Evolutionary conservation across 2,888 invertebrate species (phyloP).

Genomic region (Drosophila ezoana): DNA sequence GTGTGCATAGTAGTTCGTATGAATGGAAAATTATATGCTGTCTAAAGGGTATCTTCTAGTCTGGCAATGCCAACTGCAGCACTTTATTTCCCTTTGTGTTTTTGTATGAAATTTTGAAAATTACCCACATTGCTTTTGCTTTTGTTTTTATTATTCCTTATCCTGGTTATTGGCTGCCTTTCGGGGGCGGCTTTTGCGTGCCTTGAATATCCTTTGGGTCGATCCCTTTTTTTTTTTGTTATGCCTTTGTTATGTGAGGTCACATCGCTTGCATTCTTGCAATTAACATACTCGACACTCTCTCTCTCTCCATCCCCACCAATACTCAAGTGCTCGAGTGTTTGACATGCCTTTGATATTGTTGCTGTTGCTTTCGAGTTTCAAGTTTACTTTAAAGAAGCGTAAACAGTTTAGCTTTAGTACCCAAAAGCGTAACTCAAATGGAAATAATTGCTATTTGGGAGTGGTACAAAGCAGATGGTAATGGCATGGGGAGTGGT

Average conservation of each 20-base stretch:
- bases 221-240: slow-evolving; percentile 28
- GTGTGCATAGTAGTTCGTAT: no score
- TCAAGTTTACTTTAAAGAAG: slow-evolving; percentile 48
- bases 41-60: not conserved
- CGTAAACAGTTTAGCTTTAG: slow-evolving; percentile 66
- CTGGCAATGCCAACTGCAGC: not conserved
- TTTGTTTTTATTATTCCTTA: slow-evolving; percentile 23
- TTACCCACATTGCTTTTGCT: slow-evolving; percentile 62
- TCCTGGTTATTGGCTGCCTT: slow-evolving; percentile 67
- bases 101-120: slow-evolving; percentile 60
- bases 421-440: slow-evolving; percentile 44
- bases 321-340: slow-evolving; percentile 42
- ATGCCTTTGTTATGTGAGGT: slow-evolving; percentile 30
- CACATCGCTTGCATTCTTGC: slow-evolving; percentile 68
- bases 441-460: slow-evolving; percentile 54
- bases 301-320: slow-evolving; percentile 6
- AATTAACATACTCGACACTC: slow-evolving; percentile 72
- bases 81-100: slow-evolving; percentile 3
- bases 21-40: no score
- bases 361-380: slow-evolving; percentile 36
- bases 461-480: not conserved
- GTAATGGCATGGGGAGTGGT: not conserved
- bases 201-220: slow-evolving; percentile 10
- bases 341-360: slow-evolving; percentile 60
- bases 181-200: slow-evolving; percentile 52